phyloP scores from a whole-genome alignment of 2,888 invertebrate species.

The Coelinius sp. region DNA sequence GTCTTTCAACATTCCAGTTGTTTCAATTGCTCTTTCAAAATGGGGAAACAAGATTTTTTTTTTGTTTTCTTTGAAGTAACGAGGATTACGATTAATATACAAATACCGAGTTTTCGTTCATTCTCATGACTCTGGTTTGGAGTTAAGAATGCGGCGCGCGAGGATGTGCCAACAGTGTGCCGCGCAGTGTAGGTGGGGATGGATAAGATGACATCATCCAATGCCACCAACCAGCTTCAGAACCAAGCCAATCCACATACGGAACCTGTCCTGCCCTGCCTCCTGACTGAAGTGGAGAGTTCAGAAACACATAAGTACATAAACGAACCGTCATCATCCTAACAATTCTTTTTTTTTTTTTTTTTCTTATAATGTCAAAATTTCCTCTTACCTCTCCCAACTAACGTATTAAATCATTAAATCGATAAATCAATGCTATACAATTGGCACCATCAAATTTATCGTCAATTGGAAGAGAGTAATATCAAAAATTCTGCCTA shows the following conservation, averaged over 20 bases:
- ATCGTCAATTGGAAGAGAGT: conserved; percentile 21
- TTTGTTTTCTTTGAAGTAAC: conserved; percentile 67
- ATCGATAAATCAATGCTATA: not conserved
- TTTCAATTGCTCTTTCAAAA: not conserved
- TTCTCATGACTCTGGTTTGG: conserved; percentile 71
- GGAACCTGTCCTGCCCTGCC: conserved; percentile 71
- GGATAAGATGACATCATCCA: conserved; percentile 69
- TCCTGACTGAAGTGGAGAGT: conserved; percentile 71
- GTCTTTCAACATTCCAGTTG: conserved; percentile 6
- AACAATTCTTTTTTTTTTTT: conserved; percentile 52
- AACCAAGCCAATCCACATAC: conserved; percentile 69
- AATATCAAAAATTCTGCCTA: conserved; percentile 20
- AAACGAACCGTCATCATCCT: conserved; percentile 67
- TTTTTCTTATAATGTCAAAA: conserved; percentile 20
- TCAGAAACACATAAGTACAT: conserved; percentile 70
- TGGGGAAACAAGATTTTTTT: conserved; percentile 34
- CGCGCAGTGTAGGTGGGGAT: conserved; percentile 70
- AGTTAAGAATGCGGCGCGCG: conserved; percentile 71
- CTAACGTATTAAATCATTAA: conserved; percentile 52
- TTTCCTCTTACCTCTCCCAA: conserved; percentile 53
- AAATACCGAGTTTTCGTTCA: conserved; percentile 71
- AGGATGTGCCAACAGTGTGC: conserved; percentile 70
- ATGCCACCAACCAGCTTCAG: conserved; percentile 70
- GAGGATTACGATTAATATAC: conserved; percentile 71
- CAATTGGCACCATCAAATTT: no score